Evolutionary conservation across 2,888 invertebrate species (phyloP), one percentile per base, ranked within the genome.

Genomic region (Allygus modestus): DNA sequence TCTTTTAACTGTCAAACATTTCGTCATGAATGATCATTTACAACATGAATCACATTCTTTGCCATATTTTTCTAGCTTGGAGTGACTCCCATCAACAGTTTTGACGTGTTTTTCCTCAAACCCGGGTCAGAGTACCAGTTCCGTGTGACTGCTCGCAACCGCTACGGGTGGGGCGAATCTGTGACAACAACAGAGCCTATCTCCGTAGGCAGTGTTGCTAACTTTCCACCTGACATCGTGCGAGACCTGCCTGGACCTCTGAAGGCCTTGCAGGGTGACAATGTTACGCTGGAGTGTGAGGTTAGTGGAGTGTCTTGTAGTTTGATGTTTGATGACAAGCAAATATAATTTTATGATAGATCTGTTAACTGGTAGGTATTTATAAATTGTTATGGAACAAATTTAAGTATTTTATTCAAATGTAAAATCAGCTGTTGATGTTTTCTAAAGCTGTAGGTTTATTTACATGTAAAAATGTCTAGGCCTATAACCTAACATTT

Each of bases 131-230:
- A 96, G 89, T 98, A 98, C 90, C 95, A 96, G 90, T 97, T 98
- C 91, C 93, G 97, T 84, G 94, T 98, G 12, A 96, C 97, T 0
- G 97, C 98, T 0, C 93, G 96, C 84, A 98, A 98, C 91, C 94
- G 97, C 88, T 97, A 96, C 89, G 98, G 98, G 43, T 97, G 96
- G 95, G 97, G 98, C 15, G 95, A 96, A 88, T 92, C 96, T 0
- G 93, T 94, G 0, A 94, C 94, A 88, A 94, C 94, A 2, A 92
- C 93, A 0, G 91, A 91, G 1, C 92, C 96, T 0, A 90, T 95
- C 31, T 92, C 92, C 0, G 92, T 97, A 1, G 95, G 95, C 0
- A 92, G 37, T 71, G 77, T 20, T 37, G 33, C 58, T 15, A 73
- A 83, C 46, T 85, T 93, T 37, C 92, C 93, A 23, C 97, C 97